These are phyloP conservation scores for Galleria mellonella DNA, from an alignment of 1,140 invertebrate species.

Conservation along the genomic window DNA sequence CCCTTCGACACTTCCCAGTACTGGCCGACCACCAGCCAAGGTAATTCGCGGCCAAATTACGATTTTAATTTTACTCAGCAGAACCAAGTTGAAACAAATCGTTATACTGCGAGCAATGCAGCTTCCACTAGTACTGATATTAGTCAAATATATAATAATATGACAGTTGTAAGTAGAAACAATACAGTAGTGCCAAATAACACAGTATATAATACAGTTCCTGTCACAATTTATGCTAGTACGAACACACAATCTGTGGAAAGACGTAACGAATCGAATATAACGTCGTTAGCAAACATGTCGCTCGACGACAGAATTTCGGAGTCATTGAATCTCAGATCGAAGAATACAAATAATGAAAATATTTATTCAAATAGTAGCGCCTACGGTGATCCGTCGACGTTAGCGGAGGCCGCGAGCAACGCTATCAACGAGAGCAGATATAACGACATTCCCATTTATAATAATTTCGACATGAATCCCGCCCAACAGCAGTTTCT, in stretches of 20 bases:
- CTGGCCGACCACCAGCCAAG: constrained; percentile 25
- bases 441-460: constrained; percentile 45
- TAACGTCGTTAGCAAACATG: constrained; percentile 41
- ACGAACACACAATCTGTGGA: constrained; percentile 24
- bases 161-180: constrained; percentile 16
- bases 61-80: constrained; percentile 21
- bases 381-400: constrained; percentile 14
- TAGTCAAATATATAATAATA: constrained; percentile 31
- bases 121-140: constrained; percentile 11
- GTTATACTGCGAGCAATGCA: constrained; percentile 31
- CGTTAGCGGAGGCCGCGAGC: constrained; percentile 15
- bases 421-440: constrained; percentile 15
- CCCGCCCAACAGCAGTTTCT: constrained; percentile 49
- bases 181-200: constrained; percentile 18
- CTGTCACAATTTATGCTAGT: constrained; percentile 30
- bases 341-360: constrained; percentile 52
- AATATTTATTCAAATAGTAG: constrained; percentile 38
- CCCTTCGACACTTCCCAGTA: constrained; percentile 50
- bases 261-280: constrained; percentile 22
- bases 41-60: constrained; percentile 35
- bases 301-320: constrained; percentile 65
- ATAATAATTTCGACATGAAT: constrained; percentile 54
- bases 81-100: constrained; percentile 40
- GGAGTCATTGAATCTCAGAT: constrained; percentile 62
- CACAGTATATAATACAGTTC: constrained; percentile 21